Percentiles rank a stretch among this genome's conserved stretches.
phyloP scores from a whole-genome alignment of 2,113 vertebrate species.

The Capra hircus region DNA sequence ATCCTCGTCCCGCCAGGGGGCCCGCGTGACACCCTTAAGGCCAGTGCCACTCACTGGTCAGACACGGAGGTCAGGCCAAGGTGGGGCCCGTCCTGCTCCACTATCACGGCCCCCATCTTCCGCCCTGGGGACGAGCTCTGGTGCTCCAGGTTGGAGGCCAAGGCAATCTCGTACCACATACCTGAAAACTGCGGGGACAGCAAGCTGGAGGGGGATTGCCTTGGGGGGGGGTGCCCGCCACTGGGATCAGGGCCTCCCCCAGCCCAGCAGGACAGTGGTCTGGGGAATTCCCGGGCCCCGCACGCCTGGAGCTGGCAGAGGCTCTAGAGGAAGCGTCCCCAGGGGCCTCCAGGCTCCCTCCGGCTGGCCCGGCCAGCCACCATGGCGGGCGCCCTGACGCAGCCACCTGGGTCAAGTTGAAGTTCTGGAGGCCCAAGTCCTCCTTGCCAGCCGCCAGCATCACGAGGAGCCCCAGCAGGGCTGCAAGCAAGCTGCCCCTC shows the following conservation, averaged over 20 bases:
- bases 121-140: fast-evolving
- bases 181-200: background rate
- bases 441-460: fast-evolving
- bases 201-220: background rate
- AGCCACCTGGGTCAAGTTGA: background rate
- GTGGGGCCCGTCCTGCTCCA: fast-evolving
- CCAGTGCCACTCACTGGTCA: background rate
- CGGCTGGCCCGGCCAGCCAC: fast-evolving
- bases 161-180: background rate
- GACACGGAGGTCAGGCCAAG: background rate
- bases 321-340: fast-evolving
- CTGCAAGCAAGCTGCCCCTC: background rate
- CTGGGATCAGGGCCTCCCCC: background rate
- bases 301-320: background rate
- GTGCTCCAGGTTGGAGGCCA: background rate
- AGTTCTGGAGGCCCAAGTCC: fast-evolving
- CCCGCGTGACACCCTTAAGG: fast-evolving
- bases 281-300: fast-evolving
- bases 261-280: background rate
- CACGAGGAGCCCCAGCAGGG: background rate
- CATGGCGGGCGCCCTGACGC: fast-evolving
- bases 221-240: no score
- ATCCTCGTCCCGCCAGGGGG: fast-evolving
- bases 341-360: background rate
- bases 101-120: background rate